Percentiles rank a stretch among this genome's conserved stretches.
phyloP scores from a whole-genome alignment of 1,140 invertebrate genomes.

The Brachionus calyciflorus region DNA sequence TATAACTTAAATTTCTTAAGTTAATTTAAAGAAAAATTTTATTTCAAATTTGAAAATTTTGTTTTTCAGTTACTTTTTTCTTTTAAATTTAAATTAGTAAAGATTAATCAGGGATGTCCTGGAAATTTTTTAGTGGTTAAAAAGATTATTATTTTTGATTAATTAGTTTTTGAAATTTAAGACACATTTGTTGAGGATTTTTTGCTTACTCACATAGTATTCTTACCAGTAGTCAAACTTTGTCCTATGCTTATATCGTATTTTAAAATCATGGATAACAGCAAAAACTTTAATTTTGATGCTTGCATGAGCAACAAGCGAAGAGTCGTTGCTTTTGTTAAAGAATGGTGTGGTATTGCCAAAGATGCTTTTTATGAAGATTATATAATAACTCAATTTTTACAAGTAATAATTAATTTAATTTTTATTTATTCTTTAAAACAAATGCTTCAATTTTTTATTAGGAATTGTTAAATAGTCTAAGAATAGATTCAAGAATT shows the following conservation, averaged over 20 bases:
- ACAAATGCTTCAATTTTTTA: conserved; percentile 49
- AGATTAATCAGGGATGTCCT: too few species aligned
- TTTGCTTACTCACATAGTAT: conserved; percentile 79
- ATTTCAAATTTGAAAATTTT: not conserved
- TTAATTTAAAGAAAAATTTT: too few species aligned
- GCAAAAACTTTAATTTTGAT: not conserved
- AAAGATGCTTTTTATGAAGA: conserved; percentile 74
- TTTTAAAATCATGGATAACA: conserved; percentile 52
- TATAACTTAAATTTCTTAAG: too few species aligned
- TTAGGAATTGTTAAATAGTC: conserved; percentile 69
- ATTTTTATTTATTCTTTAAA: conserved; percentile 45
- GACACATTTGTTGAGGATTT: conserved; percentile 81
- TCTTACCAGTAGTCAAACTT: conserved; percentile 74
- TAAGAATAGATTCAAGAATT: conserved; percentile 64
- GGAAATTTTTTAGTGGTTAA: too few species aligned
- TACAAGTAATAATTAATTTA: conserved; percentile 29
- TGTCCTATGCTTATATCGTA: conserved; percentile 71
- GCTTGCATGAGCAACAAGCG: conserved; percentile 65
- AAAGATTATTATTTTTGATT: too few species aligned
- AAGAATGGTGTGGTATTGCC: conserved; percentile 72
- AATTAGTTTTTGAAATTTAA: conserved; percentile 51
- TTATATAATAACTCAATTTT: conserved; percentile 60
- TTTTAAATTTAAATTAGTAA: conserved; percentile 23
- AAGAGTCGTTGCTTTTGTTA: conserved; percentile 74
- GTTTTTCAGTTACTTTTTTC: not conserved